Conservation (phyloP, 2,888 invertebrate genomes). For the Physocephala rufipes region DNA sequence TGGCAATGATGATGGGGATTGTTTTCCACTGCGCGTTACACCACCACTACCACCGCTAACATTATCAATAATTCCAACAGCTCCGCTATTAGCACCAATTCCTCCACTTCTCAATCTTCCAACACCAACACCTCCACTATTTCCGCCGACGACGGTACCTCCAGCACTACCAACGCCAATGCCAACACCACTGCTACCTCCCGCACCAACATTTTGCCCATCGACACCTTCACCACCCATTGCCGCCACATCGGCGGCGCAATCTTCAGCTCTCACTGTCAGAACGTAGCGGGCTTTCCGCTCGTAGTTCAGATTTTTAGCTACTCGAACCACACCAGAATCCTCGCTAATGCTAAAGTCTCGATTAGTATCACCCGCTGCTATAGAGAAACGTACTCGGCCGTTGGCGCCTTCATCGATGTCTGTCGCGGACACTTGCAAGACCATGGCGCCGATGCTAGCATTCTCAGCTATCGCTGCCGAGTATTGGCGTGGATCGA, state of each 20-base stretch:
- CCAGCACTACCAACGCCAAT: background rate
- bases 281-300: constrained; percentile 84
- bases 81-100: background rate
- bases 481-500: constrained; percentile 89
- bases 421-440: constrained; percentile 90
- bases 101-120: background rate
- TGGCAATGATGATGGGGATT: too few species aligned
- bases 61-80: too few species aligned
- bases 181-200: background rate
- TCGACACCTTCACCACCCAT: constrained; percentile 14
- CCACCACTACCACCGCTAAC: constrained; percentile 40
- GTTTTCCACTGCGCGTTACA: constrained; percentile 33
- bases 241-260: constrained; percentile 74
- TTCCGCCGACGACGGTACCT: constrained; percentile 14
- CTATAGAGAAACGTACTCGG: constrained; percentile 90
- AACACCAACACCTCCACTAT: background rate
- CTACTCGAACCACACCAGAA: constrained; percentile 88
- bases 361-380: constrained; percentile 87
- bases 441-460: constrained; percentile 89
- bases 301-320: constrained; percentile 93
- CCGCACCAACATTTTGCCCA: background rate
- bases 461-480: constrained; percentile 92
- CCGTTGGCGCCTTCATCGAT: constrained; percentile 89
- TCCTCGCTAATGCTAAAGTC: constrained; percentile 94
- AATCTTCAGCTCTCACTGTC: constrained; percentile 88